These are phyloP conservation scores for Harpagoxenus sublaevis DNA, from an alignment of 2,888 invertebrate genomes.

Conservation along the genomic window DNA sequence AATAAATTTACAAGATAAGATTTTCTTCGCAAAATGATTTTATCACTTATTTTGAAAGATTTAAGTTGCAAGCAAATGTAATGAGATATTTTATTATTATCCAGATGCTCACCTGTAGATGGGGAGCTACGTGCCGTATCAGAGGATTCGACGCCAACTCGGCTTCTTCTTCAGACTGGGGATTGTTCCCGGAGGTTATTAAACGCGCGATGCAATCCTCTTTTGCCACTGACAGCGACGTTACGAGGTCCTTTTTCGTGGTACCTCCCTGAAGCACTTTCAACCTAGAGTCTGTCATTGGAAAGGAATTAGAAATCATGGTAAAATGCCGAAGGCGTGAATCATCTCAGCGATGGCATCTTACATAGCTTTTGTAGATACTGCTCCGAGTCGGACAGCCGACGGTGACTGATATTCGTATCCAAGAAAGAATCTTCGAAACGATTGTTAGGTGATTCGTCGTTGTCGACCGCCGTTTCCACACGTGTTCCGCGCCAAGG, in stretches of 20 bases:
- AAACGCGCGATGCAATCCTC: conserved; percentile 89
- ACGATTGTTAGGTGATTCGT: conserved; percentile 50
- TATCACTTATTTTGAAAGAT: not conserved
- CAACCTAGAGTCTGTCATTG: conserved; percentile 78
- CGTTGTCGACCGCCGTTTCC: not conserved
- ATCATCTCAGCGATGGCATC: conserved; percentile 35
- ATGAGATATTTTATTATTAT: conserved; percentile 59
- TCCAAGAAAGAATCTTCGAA: conserved; percentile 82
- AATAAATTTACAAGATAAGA: not conserved
- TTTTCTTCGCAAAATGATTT: not conserved
- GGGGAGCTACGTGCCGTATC: conserved; percentile 85
- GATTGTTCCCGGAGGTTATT: conserved; percentile 87
- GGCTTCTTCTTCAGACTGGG: conserved; percentile 86
- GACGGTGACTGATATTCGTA: conserved; percentile 63
- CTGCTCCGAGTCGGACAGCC: conserved; percentile 89
- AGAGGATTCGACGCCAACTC: conserved; percentile 82
- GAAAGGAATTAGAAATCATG: not conserved
- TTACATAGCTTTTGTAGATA: conserved; percentile 91
- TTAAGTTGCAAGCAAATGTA: not conserved
- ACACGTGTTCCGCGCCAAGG: conserved; percentile 75
- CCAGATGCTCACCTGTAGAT: conserved; percentile 79
- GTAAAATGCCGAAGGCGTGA: not conserved
- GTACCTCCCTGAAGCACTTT: conserved; percentile 80
- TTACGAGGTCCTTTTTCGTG: conserved; percentile 88
- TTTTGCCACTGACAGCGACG: conserved; percentile 88